These are phyloP conservation scores for Cephalopholis sonnerati DNA, from an alignment of 2,113 vertebrate genomes.

Conservation along the genomic window DNA sequence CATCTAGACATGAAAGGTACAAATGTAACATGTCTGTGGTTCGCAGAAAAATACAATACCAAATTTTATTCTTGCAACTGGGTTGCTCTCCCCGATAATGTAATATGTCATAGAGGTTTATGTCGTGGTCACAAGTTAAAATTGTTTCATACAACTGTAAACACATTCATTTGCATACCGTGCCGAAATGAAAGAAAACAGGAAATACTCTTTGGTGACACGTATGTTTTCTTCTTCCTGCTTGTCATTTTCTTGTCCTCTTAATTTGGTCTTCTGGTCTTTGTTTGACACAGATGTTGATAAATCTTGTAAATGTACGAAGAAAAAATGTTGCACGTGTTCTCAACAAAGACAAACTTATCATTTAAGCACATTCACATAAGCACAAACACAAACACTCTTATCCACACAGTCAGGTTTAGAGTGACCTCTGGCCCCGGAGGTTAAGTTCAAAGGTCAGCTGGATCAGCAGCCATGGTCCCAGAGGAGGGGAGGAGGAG, in stretches of 20 bases:
- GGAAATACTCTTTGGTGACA: not conserved
- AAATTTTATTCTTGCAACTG: too few species aligned
- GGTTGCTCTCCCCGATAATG: too few species aligned
- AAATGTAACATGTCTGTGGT: too few species aligned
- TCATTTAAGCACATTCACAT: not conserved
- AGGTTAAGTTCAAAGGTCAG: slow-evolving; percentile 55
- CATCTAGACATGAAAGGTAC: too few species aligned
- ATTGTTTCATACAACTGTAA: not conserved
- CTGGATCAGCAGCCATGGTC: not conserved
- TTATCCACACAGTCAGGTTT: slow-evolving; percentile 8
- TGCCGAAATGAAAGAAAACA: not conserved
- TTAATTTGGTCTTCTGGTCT: not conserved
- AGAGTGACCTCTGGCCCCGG: not conserved
- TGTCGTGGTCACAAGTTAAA: too few species aligned
- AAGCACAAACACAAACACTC: slow-evolving; percentile 25
- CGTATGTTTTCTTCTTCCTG: not conserved
- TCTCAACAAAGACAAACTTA: not conserved
- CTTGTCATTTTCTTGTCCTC: not conserved
- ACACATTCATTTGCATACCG: not conserved
- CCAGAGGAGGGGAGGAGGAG: slow-evolving; percentile 42
- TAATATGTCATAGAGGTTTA: too few species aligned
- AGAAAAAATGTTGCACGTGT: not conserved
- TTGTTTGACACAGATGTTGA: not conserved
- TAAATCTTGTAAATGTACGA: not conserved
- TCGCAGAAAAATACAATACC: too few species aligned